Base-by-base conservation (phyloP, 1,140 invertebrate species). In the Lineus longissimus region DNA sequence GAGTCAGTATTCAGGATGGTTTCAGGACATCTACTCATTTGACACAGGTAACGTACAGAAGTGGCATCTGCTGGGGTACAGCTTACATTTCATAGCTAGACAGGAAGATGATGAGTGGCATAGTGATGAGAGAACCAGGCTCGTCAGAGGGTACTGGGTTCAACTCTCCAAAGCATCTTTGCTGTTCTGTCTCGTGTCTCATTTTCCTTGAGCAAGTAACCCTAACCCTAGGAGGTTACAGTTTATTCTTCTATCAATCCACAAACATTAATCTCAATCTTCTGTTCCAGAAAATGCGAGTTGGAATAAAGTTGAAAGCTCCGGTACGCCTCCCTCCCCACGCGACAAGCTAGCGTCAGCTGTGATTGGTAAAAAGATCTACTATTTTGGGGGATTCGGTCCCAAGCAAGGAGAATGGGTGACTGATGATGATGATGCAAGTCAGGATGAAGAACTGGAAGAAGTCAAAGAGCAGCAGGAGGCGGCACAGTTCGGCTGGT, bases 321-420 rank as follows among this genome's bases (percentile, higher is more conserved):
- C 70, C 29, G 76, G 77, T n/a, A 59, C 19, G 2, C 51, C 36
- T 33, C 79, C 79, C 9, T 65, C 67, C 43, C 63, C 77, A 1
- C 59, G 79, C 51, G 79, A 81, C 65, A 81, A 81, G 63, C 57
- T 78, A 41, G 69, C 75, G 27, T 72, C 68, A 41, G 72, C 73
- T 47, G 73, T 70, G 22, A 62, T 80, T 40, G 75, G 72, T 23
- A 65, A 65, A 40, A 70, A 65, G 29, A 78, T 81, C 27, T 81
- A 76, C 65, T 76, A 76, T 51, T 81, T 81, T 74, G 78, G 79
- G 65, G 79, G 79, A 25, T 81, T 81, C 72, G 79, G 79, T 11
- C 79, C 79, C 36, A 71, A 78, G 15, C 13, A 31, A 63, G 27
- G 73, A 74, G 25, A n/a, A 57, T 23, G 29, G 17, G 69, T 70